phyloP scores from a whole-genome alignment of 1,140 invertebrate genomes.

The Subanguina moxae region DNA sequence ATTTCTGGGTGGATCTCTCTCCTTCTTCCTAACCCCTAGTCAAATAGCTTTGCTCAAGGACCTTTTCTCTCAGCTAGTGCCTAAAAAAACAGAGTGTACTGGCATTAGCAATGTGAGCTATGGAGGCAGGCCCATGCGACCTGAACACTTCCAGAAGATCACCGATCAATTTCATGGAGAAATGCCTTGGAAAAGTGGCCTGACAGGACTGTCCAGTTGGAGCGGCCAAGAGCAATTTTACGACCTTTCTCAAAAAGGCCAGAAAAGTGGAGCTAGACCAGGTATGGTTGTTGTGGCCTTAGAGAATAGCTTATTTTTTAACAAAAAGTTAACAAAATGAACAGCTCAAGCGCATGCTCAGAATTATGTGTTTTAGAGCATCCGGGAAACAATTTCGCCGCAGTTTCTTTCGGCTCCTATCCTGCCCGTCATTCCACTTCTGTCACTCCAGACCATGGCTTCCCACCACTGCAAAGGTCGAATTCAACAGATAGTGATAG shows the following conservation, averaged over 20 bases:
- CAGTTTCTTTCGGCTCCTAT: neutral
- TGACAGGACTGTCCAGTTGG: conserved; percentile 7
- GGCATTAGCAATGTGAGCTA: neutral
- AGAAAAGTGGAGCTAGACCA: too few relatives aligned
- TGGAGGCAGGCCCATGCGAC: conserved; percentile 40
- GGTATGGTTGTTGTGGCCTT: too few relatives aligned
- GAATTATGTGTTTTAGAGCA: too few relatives aligned
- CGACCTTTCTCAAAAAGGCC: conserved; percentile 15
- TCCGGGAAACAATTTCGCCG: neutral
- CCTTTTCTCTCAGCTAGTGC: conserved; percentile 28
- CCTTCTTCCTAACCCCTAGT: conserved; percentile 37
- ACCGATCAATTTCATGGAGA: conserved; percentile 31
- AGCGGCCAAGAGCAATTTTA: conserved; percentile 29
- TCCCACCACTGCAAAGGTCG: neutral
- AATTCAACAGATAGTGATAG: conserved; percentile 1
- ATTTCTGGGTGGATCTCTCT: conserved; percentile 26
- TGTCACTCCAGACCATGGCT: neutral
- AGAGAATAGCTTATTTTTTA: too few relatives aligned
- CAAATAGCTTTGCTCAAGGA: conserved; percentile 31
- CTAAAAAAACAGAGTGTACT: conserved; percentile 13
- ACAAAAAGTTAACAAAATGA: too few relatives aligned
- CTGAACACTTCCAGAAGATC: conserved; percentile 31
- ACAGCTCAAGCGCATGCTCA: too few relatives aligned
- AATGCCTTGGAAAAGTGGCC: neutral
- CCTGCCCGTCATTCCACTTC: neutral